A percentile compares a stretch with the other conserved stretches of the same genome.
phyloP scores from a whole-genome alignment of 2,113 vertebrate genomes.

The Ancistrus triradiatus region DNA sequence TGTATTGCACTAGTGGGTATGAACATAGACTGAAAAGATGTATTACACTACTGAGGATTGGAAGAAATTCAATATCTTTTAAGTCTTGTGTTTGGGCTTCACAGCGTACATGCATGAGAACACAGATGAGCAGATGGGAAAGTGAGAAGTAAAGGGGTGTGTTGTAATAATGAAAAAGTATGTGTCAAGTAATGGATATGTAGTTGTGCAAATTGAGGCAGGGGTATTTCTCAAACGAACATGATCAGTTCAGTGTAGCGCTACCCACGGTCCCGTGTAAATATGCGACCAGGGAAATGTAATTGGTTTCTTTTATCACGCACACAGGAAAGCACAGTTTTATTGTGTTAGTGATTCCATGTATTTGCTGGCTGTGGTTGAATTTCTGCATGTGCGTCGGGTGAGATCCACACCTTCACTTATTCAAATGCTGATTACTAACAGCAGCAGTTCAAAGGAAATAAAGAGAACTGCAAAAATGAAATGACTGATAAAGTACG shows the following conservation, averaged over 20 bases:
- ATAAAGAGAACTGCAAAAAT: conserved; percentile 35
- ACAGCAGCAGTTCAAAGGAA: conserved; percentile 38
- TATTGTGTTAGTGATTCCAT: conserved; percentile 1
- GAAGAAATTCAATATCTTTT: neutral
- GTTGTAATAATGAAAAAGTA: conserved; percentile 8
- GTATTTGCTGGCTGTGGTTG: neutral
- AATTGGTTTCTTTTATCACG: conserved; percentile 27
- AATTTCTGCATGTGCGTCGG: neutral
- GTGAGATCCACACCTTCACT: conserved; percentile 15
- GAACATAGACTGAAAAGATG: neutral
- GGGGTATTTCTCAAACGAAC: conserved; percentile 2
- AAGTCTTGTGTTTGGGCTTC: neutral
- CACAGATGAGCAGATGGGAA: neutral
- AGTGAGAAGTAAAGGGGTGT: neutral
- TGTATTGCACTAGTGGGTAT: no score
- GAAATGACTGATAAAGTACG: conserved; percentile 22
- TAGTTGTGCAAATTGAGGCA: conserved; percentile 14
- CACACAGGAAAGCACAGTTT: neutral
- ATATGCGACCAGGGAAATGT: conserved; percentile 27
- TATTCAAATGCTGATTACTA: conserved; percentile 53
- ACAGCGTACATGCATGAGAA: neutral
- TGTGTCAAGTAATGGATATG: conserved; percentile 16
- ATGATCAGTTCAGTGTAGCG: conserved; percentile 19
- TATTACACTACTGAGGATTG: neutral
- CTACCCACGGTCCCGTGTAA: conserved; percentile 18